These are phyloP conservation scores for Dryobota labecula DNA, from an alignment of 2,888 invertebrate species.

Conservation along the genomic window DNA sequence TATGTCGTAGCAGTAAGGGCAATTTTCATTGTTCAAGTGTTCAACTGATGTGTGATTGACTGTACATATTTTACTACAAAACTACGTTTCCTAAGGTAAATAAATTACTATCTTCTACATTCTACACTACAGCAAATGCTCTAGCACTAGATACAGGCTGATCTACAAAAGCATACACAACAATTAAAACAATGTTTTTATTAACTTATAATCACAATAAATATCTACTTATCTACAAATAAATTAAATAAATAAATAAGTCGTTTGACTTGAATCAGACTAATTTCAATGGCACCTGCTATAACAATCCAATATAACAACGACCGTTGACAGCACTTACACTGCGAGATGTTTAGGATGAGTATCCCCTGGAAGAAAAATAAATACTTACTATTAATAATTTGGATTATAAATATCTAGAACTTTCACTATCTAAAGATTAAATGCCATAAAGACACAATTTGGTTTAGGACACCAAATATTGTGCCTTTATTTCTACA, in stretches of 20 bases:
- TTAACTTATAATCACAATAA: conserved; percentile 62
- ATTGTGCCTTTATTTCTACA: neutral
- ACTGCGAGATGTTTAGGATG: conserved; percentile 38
- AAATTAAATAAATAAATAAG: conserved; percentile 71
- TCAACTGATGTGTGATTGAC: neutral
- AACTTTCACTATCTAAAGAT: neutral
- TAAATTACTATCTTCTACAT: neutral
- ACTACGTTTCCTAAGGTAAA: neutral
- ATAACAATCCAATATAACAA: conserved; percentile 42
- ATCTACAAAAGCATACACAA: conserved; percentile 40
- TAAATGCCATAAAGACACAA: neutral
- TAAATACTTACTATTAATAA: neutral
- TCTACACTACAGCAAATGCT: conserved; percentile 4
- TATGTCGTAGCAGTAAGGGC: too few species aligned
- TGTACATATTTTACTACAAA: neutral
- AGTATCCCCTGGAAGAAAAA: conserved; percentile 72
- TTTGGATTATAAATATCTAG: neutral
- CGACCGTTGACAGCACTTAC: conserved; percentile 32
- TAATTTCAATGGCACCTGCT: conserved; percentile 79
- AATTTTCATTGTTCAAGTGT: neutral
- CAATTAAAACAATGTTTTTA: conserved; percentile 51
- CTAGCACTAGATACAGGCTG: neutral
- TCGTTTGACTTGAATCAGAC: conserved; percentile 71
- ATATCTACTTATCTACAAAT: conserved; percentile 64
- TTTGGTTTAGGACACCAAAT: neutral